These are phyloP conservation scores for Perodicticus potto DNA, from an alignment of 2,797 vertebrate species.

Conservation along the genomic window DNA sequence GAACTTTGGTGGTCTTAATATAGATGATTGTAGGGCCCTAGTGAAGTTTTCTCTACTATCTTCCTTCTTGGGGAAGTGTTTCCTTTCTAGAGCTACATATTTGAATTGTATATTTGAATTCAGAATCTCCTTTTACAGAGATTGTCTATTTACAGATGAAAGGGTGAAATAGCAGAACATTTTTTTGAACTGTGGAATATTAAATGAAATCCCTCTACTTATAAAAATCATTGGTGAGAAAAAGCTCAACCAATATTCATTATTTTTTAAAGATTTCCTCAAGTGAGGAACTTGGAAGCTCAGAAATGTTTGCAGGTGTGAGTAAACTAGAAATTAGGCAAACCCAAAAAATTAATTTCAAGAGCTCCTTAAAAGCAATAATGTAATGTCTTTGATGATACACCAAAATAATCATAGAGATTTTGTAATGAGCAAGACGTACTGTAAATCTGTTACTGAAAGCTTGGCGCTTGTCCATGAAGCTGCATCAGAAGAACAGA, in stretches of 20 bases:
- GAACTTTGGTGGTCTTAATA: not conserved
- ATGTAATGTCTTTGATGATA: constrained; percentile 58
- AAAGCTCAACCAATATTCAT: constrained; percentile 30
- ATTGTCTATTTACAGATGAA: not conserved
- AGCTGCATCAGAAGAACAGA: too few relatives aligned
- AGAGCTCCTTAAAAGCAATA: constrained; percentile 31
- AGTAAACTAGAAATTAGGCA: constrained; percentile 60
- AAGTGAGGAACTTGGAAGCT: constrained; percentile 31
- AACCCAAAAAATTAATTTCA: constrained; percentile 45
- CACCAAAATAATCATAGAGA: constrained; percentile 29
- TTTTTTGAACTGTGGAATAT: constrained; percentile 46
- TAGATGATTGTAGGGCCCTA: not conserved
- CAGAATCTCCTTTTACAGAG: not conserved
- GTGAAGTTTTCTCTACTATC: not conserved
- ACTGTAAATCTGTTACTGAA: not conserved
- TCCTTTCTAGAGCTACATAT: too few relatives aligned
- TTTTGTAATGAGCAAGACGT: constrained; percentile 16
- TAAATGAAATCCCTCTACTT: constrained; percentile 46
- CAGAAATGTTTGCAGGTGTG: constrained; percentile 56
- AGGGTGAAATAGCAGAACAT: constrained; percentile 24
- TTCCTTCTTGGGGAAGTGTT: not conserved
- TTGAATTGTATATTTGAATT: constrained; percentile 32
- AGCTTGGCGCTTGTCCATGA: too few relatives aligned
- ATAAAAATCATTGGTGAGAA: constrained; percentile 3
- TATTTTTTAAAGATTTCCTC: constrained; percentile 36